Conservation (phyloP, 2,888 invertebrate genomes). For the Caenorhabditis doughertyi region DNA sequence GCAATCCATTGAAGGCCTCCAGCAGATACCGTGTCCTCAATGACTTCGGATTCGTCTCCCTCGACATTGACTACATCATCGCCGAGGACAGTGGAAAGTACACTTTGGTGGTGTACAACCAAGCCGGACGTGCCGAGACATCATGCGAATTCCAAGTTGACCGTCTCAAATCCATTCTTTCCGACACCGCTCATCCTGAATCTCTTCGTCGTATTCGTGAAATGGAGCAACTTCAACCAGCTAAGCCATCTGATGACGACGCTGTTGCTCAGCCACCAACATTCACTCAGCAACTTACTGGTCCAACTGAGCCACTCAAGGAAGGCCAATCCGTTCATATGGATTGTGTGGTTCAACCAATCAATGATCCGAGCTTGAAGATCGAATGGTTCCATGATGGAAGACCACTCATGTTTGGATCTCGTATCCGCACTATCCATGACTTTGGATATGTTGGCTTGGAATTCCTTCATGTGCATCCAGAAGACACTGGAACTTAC, state of each 20-base stretch:
- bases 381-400: slow-evolving; percentile 98
- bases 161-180: slow-evolving; percentile 84
- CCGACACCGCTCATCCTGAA: slow-evolving; percentile 94
- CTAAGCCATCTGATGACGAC: slow-evolving; percentile 75
- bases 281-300: slow-evolving; percentile 93
- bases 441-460: slow-evolving; percentile 97
- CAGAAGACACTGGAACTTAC: slow-evolving; percentile 84
- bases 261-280: slow-evolving; percentile 85
- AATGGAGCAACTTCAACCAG: slow-evolving; percentile 80
- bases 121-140: slow-evolving; percentile 90
- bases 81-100: slow-evolving; percentile 93
- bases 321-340: slow-evolving; percentile 82
- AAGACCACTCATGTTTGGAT: slow-evolving; percentile 88
- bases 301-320: slow-evolving; percentile 89
- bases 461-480: slow-evolving; percentile 84
- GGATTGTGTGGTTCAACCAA: slow-evolving; percentile 94
- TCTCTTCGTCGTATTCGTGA: slow-evolving; percentile 89
- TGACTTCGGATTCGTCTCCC: slow-evolving; percentile 97
- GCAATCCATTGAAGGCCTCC: slow-evolving; percentile 87
- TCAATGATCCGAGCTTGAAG: slow-evolving; percentile 93
- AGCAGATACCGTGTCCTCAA: slow-evolving; percentile 96
- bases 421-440: slow-evolving; percentile 96
- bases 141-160: slow-evolving; percentile 89
- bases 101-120: slow-evolving; percentile 79
- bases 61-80: slow-evolving; percentile 96